Evolutionary conservation across 2,888 invertebrate genomes (phyloP).

Genomic region (Camptogramma bilineatum): DNA sequence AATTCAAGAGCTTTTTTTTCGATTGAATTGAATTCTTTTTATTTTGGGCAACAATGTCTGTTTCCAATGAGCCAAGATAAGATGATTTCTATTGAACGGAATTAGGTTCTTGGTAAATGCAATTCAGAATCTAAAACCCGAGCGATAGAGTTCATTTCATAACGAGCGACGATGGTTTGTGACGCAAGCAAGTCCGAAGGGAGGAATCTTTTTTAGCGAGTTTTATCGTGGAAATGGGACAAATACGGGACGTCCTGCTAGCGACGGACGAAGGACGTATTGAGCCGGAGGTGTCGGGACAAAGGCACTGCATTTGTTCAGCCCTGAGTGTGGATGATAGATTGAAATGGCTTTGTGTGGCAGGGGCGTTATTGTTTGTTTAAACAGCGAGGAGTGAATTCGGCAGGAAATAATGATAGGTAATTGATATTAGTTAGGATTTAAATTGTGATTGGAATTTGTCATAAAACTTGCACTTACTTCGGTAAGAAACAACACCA

Average conservation of each 20-base stretch:
- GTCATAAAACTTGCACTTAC: too few relatives aligned
- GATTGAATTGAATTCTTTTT: too few relatives aligned
- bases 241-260: constrained; percentile 59
- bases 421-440: neutral
- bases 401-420: neutral
- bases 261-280: constrained; percentile 41
- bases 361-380: constrained; percentile 19
- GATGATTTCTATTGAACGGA: neutral
- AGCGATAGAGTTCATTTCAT: neutral
- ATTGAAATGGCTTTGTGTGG: constrained; percentile 29
- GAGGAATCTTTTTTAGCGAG: constrained; percentile 54
- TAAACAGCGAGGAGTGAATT: constrained; percentile 4
- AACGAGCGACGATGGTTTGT: neutral
- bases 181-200: constrained; percentile 22
- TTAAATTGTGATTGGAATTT: too few relatives aligned
- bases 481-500: too few relatives aligned
- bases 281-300: constrained; percentile 42
- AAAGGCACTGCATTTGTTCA: constrained; percentile 34
- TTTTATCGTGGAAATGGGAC: constrained; percentile 50
- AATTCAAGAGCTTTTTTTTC: too few relatives aligned
- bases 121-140: neutral
- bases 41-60: too few relatives aligned
- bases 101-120: neutral
- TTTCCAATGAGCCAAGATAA: too few relatives aligned
- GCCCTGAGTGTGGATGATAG: constrained; percentile 33